Evolutionary conservation across 2,888 invertebrate species (phyloP).

Genomic region (Dioctria linearis): DNA sequence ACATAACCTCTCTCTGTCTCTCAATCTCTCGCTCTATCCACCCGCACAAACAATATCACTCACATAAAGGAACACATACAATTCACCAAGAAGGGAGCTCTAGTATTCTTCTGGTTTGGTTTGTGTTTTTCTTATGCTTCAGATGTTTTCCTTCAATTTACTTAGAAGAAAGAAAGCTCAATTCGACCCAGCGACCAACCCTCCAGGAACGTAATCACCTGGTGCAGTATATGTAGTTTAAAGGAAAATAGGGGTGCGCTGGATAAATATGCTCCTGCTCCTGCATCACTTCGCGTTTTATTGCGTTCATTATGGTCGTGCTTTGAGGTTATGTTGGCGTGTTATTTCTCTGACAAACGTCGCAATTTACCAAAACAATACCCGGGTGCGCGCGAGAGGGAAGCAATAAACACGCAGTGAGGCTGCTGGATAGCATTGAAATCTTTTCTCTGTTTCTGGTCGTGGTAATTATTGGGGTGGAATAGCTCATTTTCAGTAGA

Average conservation of each 20-base stretch:
- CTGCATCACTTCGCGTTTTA: conserved; percentile 48
- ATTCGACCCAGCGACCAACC: not conserved
- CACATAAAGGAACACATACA: no score
- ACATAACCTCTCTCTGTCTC: no score
- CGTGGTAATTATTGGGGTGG: not conserved
- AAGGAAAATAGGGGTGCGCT: not conserved
- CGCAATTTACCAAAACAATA: conserved; percentile 37
- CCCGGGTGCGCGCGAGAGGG: not conserved
- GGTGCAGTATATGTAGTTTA: not conserved
- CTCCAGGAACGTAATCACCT: conserved; percentile 15
- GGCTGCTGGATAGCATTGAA: conserved; percentile 21
- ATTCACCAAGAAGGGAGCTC: not conserved
- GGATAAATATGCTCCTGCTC: conserved; percentile 11
- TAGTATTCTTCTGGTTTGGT: not conserved
- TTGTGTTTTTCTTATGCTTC: conserved; percentile 35
- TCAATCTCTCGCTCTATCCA: no score
- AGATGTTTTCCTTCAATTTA: conserved; percentile 47
- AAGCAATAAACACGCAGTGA: conserved; percentile 29
- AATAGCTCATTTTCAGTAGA: conserved; percentile 10
- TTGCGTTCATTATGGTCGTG: conserved; percentile 37
- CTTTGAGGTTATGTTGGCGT: conserved; percentile 39
- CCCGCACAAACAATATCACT: no score
- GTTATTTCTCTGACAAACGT: conserved; percentile 19
- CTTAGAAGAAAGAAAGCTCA: conserved; percentile 27
- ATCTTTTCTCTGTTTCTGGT: not conserved